Evolutionary conservation across 2,113 vertebrate genomes (phyloP), one percentile per base, ranked within the genome.

Genomic region (Hippoglossus stenolepis): DNA sequence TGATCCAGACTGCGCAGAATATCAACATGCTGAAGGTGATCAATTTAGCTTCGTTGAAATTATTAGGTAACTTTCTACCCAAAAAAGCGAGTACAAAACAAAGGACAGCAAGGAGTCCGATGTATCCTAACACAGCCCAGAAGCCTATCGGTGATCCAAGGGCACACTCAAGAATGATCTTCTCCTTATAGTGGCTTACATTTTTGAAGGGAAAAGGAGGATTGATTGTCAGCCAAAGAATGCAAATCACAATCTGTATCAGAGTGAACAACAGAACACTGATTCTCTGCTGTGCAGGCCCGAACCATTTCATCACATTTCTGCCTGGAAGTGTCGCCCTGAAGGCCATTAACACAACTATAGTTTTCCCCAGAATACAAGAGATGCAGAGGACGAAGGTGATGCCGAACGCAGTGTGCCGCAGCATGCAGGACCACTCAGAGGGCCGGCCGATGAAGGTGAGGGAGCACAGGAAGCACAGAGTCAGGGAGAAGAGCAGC

Each of bases 401-500:
- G 80, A 94, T 93, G n/a, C 91, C 92, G 9, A 93, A 93, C 0
- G 89, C 89, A 26, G 92, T 93, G 87, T 93, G 92, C 14, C 92
- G 72, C 74, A 94, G 75, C 92, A 93, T 93, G 84, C 92, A 94
- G 78, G 92, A 93, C 92, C 92, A 93, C 21, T 88, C 69, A 49
- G 93, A 84, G 65, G 93, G 93, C n/a, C 43, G 78, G 5, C 93
- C 91, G 1, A 93, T 89, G 87, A 94, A 94, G 47, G 90, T 93
- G 69, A 94, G 82, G 35, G 94, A 93, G 47, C 94, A 94, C 31
- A 94, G 76, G 74, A 94, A 94, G 72, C 93, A 93, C 65, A 94
- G 77, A 73, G 68, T 86, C 76, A 93, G 67, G 7, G 94, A 93
- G 82, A 93, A 91, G 31, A 94, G 92, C 77, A 94, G 77, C 73